Evolutionary conservation across 2,888 invertebrate genomes (phyloP), one percentile per base, ranked within the genome.

Genomic region (Hemistola chrysoprasaria): DNA sequence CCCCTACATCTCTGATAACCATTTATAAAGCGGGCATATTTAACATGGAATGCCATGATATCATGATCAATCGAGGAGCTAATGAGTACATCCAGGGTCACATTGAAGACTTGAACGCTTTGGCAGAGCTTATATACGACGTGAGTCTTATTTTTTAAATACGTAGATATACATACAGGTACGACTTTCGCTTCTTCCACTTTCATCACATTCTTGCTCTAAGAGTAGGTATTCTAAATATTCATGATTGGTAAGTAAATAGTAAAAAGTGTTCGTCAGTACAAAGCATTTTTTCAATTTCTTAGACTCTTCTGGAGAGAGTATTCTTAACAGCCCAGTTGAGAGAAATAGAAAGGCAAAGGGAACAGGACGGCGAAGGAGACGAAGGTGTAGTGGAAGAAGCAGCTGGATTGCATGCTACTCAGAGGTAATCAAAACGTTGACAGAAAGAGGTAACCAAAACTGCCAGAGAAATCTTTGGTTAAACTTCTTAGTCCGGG

Each of bases 1-100:
- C 90, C 6, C 94, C 94, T 0, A 63, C 42, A 6, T 44, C 57
- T 8, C 36, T 65, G 4, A 67, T 87, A 8, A 53, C 48, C 1
- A 82, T 88, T 20, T 54, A 65, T 25, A 55, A 59, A 44, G 59
- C 81, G 24, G 83, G 81, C n/a, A 65, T 83, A 33, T 56, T 88
- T 3, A 83, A 84, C 34, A 50, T 83, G 53, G 76, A 82, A 11
- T 82, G 82, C 48, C 70, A 79, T 6, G 73, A 76, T 47, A 67
- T 79, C n/a, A 63, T 44, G 37, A 67, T 83, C 23, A 82, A 78
- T 50, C 76, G 64, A 59, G 63, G 61, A 7, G 54, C 74, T 1
- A 66, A 69, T 38, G 73, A 71, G 38, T 88, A 82, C 44, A 65
- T 87, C 22, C 49, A 73, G 6, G 59, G 64, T 0, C 88, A 88